phyloP scores from a whole-genome alignment of 2,888 invertebrate species.

The Pemphredon lugubris region DNA sequence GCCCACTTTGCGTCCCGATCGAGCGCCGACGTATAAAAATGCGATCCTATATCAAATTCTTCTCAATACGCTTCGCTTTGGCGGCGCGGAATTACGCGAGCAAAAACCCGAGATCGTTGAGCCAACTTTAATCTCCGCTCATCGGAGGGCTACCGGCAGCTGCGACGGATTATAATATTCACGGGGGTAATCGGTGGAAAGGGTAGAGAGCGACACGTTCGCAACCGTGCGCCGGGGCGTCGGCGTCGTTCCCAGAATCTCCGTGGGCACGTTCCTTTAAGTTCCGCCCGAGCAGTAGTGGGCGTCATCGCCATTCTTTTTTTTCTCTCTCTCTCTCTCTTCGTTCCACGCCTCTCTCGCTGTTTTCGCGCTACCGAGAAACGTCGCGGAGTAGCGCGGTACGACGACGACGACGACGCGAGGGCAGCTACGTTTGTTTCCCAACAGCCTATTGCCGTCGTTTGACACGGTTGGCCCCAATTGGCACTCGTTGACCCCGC shows the following conservation, averaged over 20 bases:
- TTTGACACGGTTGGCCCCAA: slow-evolving; percentile 79
- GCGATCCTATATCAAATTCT: no score
- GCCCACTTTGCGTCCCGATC: no score
- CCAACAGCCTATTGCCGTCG: slow-evolving; percentile 79
- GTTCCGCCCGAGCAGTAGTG: not conserved
- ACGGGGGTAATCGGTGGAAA: no score
- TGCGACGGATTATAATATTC: not conserved
- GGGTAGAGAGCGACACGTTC: no score
- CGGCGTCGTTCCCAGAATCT: no score
- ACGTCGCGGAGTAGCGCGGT: slow-evolving; percentile 1
- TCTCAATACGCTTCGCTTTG: no score
- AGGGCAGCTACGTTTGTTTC: slow-evolving; percentile 74
- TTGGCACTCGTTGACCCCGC: slow-evolving; percentile 79
- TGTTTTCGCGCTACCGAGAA: slow-evolving; percentile 9
- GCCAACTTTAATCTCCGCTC: no score
- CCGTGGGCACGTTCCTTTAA: not conserved
- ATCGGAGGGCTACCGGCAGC: no score
- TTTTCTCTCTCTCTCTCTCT: not conserved
- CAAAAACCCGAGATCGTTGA: no score
- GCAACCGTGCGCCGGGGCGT: no score
- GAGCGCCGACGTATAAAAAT: no score
- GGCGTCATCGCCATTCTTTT: slow-evolving; percentile 11
- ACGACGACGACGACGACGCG: slow-evolving; percentile 9
- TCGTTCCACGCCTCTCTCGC: not conserved
- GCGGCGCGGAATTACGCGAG: no score